These are phyloP conservation scores for Synanceia verrucosa DNA, from an alignment of 2,797 vertebrate species.

Conservation along the genomic window DNA sequence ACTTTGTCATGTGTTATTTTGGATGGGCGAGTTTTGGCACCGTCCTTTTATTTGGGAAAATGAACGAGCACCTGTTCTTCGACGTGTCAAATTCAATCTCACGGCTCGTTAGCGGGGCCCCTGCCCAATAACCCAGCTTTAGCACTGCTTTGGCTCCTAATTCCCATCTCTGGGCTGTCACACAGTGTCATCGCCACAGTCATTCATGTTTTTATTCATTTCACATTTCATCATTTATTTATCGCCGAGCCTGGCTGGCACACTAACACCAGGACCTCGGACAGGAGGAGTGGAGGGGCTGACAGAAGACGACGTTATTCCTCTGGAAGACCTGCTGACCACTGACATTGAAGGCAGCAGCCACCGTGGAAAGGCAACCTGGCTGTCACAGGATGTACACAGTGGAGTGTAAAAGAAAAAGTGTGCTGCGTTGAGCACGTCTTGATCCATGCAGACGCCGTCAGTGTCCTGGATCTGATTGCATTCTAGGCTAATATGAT, in stretches of 20 bases:
- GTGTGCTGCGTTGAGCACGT: background rate
- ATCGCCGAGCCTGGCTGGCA: slow-evolving; percentile 68
- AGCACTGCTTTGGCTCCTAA: slow-evolving; percentile 82
- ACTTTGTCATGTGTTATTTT: slow-evolving; percentile 56
- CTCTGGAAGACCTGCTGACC: slow-evolving; percentile 41
- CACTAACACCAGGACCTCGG: slow-evolving; percentile 50
- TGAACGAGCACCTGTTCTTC: slow-evolving; percentile 85
- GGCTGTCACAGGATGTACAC: background rate
- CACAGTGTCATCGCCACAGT: slow-evolving; percentile 79
- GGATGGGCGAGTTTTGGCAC: slow-evolving; percentile 61
- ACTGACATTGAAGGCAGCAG: slow-evolving; percentile 33
- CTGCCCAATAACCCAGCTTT: slow-evolving; percentile 83
- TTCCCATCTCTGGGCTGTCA: slow-evolving; percentile 85
- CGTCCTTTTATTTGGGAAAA: slow-evolving; percentile 79
- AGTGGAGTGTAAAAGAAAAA: background rate
- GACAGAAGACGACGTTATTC: slow-evolving; percentile 54
- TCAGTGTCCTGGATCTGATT: background rate
- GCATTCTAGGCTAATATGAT: background rate
- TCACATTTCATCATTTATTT: slow-evolving; percentile 83
- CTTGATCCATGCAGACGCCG: background rate
- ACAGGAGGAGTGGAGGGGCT: slow-evolving; percentile 55
- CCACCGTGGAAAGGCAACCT: background rate
- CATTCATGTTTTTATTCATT: slow-evolving; percentile 85
- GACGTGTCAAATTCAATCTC: slow-evolving; percentile 85
- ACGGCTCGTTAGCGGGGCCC: slow-evolving; percentile 77